Evolutionary conservation across 1,140 invertebrate genomes (phyloP), one percentile per base, ranked within the genome.

Genomic region (Cotesia vestalis): DNA sequence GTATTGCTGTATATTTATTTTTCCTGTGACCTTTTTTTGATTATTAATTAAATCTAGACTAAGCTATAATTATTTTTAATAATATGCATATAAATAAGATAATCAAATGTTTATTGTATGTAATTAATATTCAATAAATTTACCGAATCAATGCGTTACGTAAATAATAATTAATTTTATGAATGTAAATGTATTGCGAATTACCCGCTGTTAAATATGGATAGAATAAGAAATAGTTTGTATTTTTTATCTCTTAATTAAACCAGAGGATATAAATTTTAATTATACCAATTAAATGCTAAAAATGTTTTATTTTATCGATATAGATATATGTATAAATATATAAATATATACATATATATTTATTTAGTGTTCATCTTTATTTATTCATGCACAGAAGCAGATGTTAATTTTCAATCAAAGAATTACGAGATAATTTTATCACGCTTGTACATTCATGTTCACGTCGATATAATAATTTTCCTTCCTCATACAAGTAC

Each of bases 401-500:
- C 60, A 60, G 38, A 71, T 66, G 60, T 60, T 73, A 63, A 57
- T 64, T 60, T 69, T 69, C 67, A 73, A 73, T 73, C 63, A 66
- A 66, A 55, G 35, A 70, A 11, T 27, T 59, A 27, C 4, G 17
- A 27, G 57, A 59, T 59, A 59, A 59, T 59, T 59, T 20, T 59
- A 59, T 59, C 57, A 59, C 17, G 57, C 55, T 35, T 53, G 62
- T 14, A 55, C 35, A 55, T 55, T 64, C 12, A 64, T 64, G 36
- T 46, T 46, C 38, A 46, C 35, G 36, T n/a, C 51, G 40, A 64
- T 46, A 46, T 46, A 46, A 46, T 46, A 46, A 46, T 46, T 46
- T 46, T 46, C 5, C 40, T 46, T 11, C 3, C 3, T 27, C 1
- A 27, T 27, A 2, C 3, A 27, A 27, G 40, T 6, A 9, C 11